These are phyloP conservation scores for Hirtodrosophila alboralis DNA, from an alignment of 2,888 invertebrate genomes.

Conservation along the genomic window DNA sequence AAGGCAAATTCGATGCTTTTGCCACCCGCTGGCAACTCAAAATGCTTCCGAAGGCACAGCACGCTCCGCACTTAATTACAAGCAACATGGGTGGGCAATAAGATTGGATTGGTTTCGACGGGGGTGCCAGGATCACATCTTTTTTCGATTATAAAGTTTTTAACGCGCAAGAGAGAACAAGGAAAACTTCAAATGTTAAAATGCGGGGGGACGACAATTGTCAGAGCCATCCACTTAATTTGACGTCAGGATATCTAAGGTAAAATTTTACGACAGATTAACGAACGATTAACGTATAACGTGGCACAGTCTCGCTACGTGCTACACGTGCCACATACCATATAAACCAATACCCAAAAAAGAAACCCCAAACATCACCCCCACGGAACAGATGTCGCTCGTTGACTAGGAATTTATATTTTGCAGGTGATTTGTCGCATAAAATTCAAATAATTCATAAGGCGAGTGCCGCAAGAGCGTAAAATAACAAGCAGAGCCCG, in stretches of 20 bases:
- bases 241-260: slow-evolving; percentile 47
- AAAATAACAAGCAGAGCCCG: slow-evolving; percentile 68
- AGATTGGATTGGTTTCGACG: slow-evolving; percentile 4
- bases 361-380: slow-evolving; percentile 3
- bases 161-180: slow-evolving; percentile 34
- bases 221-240: slow-evolving; percentile 72
- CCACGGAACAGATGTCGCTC: slow-evolving; percentile 29
- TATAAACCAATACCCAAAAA: too few species aligned
- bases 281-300: slow-evolving; percentile 77
- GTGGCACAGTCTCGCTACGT: slow-evolving; percentile 59
- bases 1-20: slow-evolving; percentile 34
- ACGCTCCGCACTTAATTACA: slow-evolving; percentile 69
- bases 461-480: slow-evolving; percentile 55
- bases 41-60: slow-evolving; percentile 48
- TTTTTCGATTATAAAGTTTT: slow-evolving; percentile 78
- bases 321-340: slow-evolving; percentile 53
- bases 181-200: slow-evolving; percentile 40
- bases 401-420: slow-evolving; percentile 72
- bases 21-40: slow-evolving; percentile 17
- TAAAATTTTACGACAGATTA: slow-evolving; percentile 77
- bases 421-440: slow-evolving; percentile 79
- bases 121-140: slow-evolving; percentile 58
- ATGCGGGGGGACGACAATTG: slow-evolving; percentile 51
- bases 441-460: slow-evolving; percentile 80
- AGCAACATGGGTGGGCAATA: slow-evolving; percentile 39